These are phyloP conservation scores for Sminthurides bifidus DNA, from an alignment of 1,140 invertebrate species.

Conservation along the genomic window DNA sequence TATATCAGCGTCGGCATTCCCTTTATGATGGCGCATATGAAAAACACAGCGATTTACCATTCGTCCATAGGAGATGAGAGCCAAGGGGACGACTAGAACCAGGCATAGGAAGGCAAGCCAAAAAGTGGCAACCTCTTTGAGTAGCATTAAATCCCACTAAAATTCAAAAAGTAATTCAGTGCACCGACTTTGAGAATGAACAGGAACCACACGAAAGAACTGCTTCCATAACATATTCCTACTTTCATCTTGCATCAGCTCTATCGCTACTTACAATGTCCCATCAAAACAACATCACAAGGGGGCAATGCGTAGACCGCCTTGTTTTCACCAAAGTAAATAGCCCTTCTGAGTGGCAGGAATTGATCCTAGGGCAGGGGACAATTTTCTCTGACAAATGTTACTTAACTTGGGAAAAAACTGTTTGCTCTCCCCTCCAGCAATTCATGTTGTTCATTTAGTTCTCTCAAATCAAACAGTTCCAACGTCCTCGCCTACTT, in stretches of 20 bases:
- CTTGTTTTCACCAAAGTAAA: no score
- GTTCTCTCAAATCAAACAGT: no score
- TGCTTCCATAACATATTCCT: not conserved
- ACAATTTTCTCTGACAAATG: no score
- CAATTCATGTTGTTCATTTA: slow-evolving; percentile 24
- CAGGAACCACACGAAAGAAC: slow-evolving; percentile 6
- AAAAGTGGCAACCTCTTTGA: slow-evolving; percentile 47
- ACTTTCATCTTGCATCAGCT: not conserved
- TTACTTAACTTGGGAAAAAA: no score
- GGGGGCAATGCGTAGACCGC: no score
- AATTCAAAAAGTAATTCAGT: no score
- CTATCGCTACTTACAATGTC: not conserved
- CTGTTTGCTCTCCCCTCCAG: slow-evolving; percentile 22
- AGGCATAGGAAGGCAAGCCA: slow-evolving; percentile 48
- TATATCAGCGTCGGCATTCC: not conserved
- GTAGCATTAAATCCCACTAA: slow-evolving; percentile 45
- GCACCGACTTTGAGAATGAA: not conserved
- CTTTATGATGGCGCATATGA: not conserved
- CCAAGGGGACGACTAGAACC: slow-evolving; percentile 41
- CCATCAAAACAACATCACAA: no score
- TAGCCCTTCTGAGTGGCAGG: no score
- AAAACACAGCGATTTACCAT: slow-evolving; percentile 28
- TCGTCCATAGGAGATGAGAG: slow-evolving; percentile 42
- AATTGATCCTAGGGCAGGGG: not conserved
- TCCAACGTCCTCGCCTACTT: no score